Percentiles rank a stretch among this genome's conserved stretches.
These are phyloP conservation scores for Pseudotriccus pelzelni DNA, from an alignment of 2,797 vertebrate species.

Conservation along the genomic window DNA sequence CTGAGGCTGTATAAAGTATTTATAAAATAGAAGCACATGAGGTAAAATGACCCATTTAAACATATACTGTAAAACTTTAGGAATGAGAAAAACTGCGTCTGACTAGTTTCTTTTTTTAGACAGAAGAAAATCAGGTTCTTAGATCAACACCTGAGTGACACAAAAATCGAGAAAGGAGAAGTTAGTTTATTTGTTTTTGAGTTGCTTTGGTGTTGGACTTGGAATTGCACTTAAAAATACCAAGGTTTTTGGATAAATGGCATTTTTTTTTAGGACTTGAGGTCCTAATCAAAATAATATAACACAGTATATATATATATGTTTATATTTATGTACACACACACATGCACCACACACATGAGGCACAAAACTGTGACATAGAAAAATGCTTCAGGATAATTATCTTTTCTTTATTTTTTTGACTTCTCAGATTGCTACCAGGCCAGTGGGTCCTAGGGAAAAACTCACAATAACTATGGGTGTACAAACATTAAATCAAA, in stretches of 20 bases:
- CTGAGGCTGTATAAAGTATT: neutral
- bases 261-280: neutral
- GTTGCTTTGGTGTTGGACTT: neutral
- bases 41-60: neutral
- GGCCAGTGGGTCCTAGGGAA: neutral
- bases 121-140: neutral
- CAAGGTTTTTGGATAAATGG: neutral
- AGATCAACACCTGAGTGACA: neutral
- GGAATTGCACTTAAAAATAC: neutral
- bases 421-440: neutral
- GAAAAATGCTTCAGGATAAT: neutral
- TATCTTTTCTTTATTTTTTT: neutral
- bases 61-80: neutral
- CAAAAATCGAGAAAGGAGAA: neutral
- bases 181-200: neutral
- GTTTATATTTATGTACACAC: no score
- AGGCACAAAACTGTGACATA: neutral
- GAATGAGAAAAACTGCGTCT: neutral
- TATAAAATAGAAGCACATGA: neutral
- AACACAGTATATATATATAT: neutral
- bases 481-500: neutral
- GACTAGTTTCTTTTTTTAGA: neutral
- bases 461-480: neutral
- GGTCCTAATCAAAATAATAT: neutral
- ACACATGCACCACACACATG: rapidly evolving